Evolutionary conservation across 2,113 vertebrate species (phyloP).

Genomic region (Axis porcinus): DNA sequence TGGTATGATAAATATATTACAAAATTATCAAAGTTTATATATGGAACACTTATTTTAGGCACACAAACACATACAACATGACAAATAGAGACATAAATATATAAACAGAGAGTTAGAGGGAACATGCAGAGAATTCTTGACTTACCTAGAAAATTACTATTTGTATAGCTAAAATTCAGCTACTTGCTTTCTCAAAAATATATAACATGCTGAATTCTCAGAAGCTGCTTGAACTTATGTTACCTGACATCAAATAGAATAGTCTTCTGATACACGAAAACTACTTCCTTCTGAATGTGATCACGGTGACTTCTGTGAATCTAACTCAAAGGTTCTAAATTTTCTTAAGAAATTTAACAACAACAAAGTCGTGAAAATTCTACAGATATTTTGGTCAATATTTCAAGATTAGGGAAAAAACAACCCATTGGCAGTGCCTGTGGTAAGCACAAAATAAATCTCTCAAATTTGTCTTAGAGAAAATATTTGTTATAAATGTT

Average conservation of each 20-base stretch:
- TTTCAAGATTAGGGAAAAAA: background rate
- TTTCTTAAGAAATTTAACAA: background rate
- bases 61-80: background rate
- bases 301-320: background rate
- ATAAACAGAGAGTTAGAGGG: background rate
- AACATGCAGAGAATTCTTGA: background rate
- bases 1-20: background rate
- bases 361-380: background rate
- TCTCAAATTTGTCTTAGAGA: background rate
- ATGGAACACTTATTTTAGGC: background rate
- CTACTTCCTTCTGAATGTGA: background rate
- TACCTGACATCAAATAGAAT: background rate
- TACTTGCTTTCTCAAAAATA: background rate
- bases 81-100: constrained; percentile 8
- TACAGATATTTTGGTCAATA: background rate
- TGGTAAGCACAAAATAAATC: background rate
- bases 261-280: background rate
- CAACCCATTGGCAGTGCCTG: background rate
- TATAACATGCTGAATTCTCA: background rate
- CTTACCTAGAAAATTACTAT: background rate
- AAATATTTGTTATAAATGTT: background rate
- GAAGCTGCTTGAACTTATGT: background rate
- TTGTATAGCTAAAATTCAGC: background rate
- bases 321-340: background rate
- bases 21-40: background rate